Conservation (phyloP, 1,140 invertebrate genomes). For the Mactra quadrangularis region DNA sequence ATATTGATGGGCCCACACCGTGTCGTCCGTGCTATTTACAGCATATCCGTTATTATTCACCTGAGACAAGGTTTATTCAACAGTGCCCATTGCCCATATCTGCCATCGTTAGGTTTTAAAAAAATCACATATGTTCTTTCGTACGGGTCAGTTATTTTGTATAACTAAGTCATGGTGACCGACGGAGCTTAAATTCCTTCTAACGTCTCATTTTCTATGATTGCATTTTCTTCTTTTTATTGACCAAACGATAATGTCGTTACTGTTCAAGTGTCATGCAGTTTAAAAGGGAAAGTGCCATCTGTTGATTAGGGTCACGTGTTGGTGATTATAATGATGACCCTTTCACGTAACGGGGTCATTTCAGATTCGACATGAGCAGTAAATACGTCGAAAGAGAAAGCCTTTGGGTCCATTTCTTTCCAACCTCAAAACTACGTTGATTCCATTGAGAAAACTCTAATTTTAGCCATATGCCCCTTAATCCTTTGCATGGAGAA, state of each 20-base stretch:
- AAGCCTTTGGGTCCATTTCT: neutral
- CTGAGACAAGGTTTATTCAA: constrained; percentile 6
- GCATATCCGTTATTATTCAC: neutral
- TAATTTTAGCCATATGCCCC: constrained; percentile 50
- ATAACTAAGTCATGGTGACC: constrained; percentile 36
- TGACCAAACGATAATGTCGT: neutral
- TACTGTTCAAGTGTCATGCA: constrained; percentile 32
- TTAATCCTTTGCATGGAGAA: neutral
- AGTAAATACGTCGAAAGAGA: constrained; percentile 22
- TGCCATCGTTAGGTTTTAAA: constrained; percentile 27
- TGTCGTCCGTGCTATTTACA: constrained; percentile 16
- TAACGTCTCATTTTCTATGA: constrained; percentile 34
- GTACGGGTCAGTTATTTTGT: constrained; percentile 3
- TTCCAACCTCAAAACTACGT: constrained; percentile 3
- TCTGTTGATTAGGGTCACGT: constrained; percentile 48
- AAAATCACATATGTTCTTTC: constrained; percentile 37
- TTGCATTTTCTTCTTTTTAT: constrained; percentile 11
- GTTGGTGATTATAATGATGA: constrained; percentile 30
- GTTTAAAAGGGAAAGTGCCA: constrained; percentile 24
- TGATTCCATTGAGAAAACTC: neutral
- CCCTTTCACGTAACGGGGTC: constrained; percentile 56
- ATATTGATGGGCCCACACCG: constrained; percentile 29
- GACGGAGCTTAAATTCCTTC: neutral
- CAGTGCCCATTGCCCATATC: neutral
- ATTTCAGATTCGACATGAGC: constrained; percentile 8